Evolutionary conservation across 2,888 invertebrate species (phyloP).

Genomic region (Melanargia galathea): DNA sequence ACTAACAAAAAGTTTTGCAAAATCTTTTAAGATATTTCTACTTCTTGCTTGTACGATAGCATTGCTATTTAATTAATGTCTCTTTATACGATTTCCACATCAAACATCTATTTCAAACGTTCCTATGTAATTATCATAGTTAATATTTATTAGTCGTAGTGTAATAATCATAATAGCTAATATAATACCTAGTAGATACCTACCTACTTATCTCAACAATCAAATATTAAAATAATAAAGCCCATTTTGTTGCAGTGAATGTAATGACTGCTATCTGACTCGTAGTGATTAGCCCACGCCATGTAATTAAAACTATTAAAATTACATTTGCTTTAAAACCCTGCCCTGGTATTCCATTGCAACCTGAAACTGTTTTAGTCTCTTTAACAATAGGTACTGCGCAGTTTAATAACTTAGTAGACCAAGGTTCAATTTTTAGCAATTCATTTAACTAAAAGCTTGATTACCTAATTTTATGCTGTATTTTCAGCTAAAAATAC

Average conservation of each 20-base stretch:
- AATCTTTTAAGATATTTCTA: neutral
- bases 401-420: neutral
- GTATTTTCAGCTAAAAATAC: too few relatives aligned
- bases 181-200: conserved; percentile 5
- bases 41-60: neutral
- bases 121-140: neutral
- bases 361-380: conserved; percentile 21
- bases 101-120: neutral
- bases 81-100: neutral
- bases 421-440: neutral
- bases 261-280: conserved; percentile 34
- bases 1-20: too few relatives aligned
- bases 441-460: too few relatives aligned
- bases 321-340: conserved; percentile 65
- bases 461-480: too few relatives aligned
- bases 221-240: conserved; percentile 17
- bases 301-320: conserved; percentile 78
- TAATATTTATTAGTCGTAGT: neutral
- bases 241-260: conserved; percentile 27
- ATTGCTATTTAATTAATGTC: neutral
- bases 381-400: conserved; percentile 16
- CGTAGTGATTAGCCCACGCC: conserved; percentile 56
- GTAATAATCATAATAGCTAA: conserved; percentile 11
- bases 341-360: neutral
- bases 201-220: conserved; percentile 21